A percentile compares a stretch with the other conserved stretches of the same genome.
phyloP scores from a whole-genome alignment of 2,888 invertebrate genomes.

The Eudasyphora cyanicolor region DNA sequence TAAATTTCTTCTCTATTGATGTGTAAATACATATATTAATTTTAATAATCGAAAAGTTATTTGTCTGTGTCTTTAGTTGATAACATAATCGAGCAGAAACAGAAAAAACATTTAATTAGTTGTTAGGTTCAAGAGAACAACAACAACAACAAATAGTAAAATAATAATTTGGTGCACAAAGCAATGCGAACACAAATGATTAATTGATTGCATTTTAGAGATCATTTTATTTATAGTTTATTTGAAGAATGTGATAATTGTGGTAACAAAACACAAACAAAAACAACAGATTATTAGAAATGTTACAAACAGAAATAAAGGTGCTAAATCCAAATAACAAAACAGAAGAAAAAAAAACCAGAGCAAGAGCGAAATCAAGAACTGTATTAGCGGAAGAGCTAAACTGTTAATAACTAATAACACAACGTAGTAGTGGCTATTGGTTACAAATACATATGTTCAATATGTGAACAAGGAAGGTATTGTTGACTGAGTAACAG shows the following conservation, averaged over 20 bases:
- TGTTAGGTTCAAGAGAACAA: conserved; percentile 39
- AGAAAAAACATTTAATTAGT: conserved; percentile 7
- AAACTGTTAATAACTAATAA: conserved; percentile 1
- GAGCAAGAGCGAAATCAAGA: conserved; percentile 61
- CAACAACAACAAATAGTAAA: conserved; percentile 19
- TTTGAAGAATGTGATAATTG: conserved; percentile 67
- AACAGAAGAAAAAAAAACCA: conserved; percentile 68
- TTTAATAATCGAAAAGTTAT: conserved; percentile 38
- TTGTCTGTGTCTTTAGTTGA: conserved; percentile 35
- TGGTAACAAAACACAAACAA: conserved; percentile 64
- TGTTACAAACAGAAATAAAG: conserved; percentile 60
- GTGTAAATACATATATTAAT: conserved; percentile 5
- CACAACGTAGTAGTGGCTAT: background rate
- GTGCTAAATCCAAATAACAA: conserved; percentile 80
- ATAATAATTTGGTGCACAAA: conserved; percentile 60
- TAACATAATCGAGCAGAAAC: conserved; percentile 26
- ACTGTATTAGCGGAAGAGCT: conserved; percentile 15
- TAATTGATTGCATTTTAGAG: conserved; percentile 22
- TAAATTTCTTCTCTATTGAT: background rate
- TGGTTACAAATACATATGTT: conserved; percentile 25
- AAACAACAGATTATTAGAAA: conserved; percentile 42
- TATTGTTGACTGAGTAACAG: background rate
- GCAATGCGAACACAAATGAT: conserved; percentile 11
- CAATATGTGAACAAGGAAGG: background rate
- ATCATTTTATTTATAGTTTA: conserved; percentile 48